Base-by-base conservation (phyloP, 2,113 vertebrate species). In the Oceanodroma tethys region DNA sequence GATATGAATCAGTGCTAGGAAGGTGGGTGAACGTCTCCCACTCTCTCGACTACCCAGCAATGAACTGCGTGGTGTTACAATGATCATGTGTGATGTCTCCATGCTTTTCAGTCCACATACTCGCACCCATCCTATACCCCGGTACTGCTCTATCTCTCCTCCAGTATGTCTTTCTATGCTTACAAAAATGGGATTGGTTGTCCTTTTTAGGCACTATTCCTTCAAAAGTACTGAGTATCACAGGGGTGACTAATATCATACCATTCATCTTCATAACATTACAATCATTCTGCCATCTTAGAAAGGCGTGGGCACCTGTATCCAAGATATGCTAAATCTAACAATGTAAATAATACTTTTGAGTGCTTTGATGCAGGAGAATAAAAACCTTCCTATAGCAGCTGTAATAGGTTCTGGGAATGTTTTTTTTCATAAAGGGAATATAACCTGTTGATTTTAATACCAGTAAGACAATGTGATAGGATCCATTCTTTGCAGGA, bases 61-160 rank as follows among this genome's bases (percentile, higher is more conserved):
- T 32, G 8, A 22, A 1, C 29, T 50, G 20, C 1, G 4, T 27
- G 26, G 13, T 43, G 42, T n/a, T 9, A 10, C 22, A 36, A 1
- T 8, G 82, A 5, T 6, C 2, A 7, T 3, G 5, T 15, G 36
- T 80, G 71, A 4, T 13, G 29, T 21, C 19, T 53, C 26, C 42
- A 7, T 21, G n/a, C 72, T 48, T 58, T 79, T 43, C n/a, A 15
- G 43, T 75, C 71, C 40, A 11, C 34, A 5, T 62, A 14, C 27
- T 55, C 8, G 6, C 40, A 34, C 29, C 32, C 29, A 15, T 70
- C 60, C 75, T 62, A 18, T 14, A 6, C 30, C 1, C 2, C 59
- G 65, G 38, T 6, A 7, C n/a, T 84, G 43, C 65, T 78, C 18
- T 45, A 8, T 26, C 47, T 67, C 42, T 1, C 2, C 47, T 67